phyloP scores from a whole-genome alignment of 2,113 vertebrate species.

The Catharus bicknelli region DNA sequence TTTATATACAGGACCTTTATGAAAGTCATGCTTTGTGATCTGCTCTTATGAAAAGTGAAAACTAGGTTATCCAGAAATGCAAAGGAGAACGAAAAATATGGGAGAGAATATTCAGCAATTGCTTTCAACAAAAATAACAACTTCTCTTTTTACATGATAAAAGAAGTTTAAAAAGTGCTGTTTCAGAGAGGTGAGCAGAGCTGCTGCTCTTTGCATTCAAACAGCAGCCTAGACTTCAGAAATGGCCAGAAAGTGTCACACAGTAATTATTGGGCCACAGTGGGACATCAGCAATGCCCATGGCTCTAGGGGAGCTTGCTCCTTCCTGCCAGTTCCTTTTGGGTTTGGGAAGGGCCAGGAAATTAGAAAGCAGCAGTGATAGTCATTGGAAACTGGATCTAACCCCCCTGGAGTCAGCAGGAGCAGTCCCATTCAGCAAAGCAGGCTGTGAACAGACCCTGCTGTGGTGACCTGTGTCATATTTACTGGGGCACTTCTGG shows the following conservation, averaged over 20 bases:
- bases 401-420: neutral
- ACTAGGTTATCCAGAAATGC: constrained; percentile 13
- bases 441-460: neutral
- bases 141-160: neutral
- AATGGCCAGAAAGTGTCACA: neutral
- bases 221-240: neutral
- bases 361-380: neutral
- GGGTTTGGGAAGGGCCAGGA: neutral
- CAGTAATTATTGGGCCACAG: neutral
- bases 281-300: neutral
- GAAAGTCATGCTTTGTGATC: neutral
- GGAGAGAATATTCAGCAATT: neutral
- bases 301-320: constrained; percentile 27
- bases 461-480: neutral
- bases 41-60: neutral
- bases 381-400: neutral
- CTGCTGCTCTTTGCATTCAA: neutral
- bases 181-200: neutral
- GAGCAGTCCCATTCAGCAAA: neutral
- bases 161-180: neutral
- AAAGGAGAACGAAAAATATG: neutral
- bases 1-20: constrained; percentile 7
- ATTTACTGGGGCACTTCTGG: neutral
- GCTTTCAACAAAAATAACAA: constrained; percentile 9
- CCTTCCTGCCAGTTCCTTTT: neutral